Evolutionary conservation across 2,113 vertebrate species (phyloP), one percentile per base, ranked within the genome.

Genomic region (Bothrops jararaca): DNA sequence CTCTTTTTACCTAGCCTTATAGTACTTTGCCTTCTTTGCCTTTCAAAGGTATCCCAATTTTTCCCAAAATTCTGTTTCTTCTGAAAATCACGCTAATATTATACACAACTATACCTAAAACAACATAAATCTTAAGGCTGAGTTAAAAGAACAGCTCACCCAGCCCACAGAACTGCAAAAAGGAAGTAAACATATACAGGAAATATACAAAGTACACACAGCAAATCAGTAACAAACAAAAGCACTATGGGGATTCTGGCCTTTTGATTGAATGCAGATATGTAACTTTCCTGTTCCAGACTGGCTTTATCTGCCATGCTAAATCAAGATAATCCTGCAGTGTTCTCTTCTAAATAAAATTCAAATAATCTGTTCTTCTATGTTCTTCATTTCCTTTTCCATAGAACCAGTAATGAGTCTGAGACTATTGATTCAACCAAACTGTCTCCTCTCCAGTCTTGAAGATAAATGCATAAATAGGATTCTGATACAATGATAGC

Each of bases 401-500:
- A 86, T 18, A 42, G 34, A n/a, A 39, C 34, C 26, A 86, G 8
- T 39, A 64, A 58, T n/a, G 15, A 86, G 56, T 52, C 56, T 90
- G 5, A 52, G 80, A 92, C 12, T 53, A 22, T 34, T 64, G 45
- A 90, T 53, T 86, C 80, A 86, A 90, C 56, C 80, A 60, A 29
- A n/a, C 50, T 54, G 8, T 52, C 34, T 54, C 52, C 53, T 57
- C 53, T 90, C 60, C 64, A 85, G 90, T 69, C 93, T 64, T 85
- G 95, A 93, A 95, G 92, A 93, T 95, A 96, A 93, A 50, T 96
- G 95, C 95, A 95, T 95, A 96, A 96, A 94, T 86, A 86, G 92
- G 88, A 94, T 60, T 88, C 93, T 91, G 95, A 93, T 94, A 95
- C 92, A 96, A 96, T 93, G 34, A 86, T 85, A 95, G 95, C 94